Evolutionary conservation across 2,113 vertebrate genomes (phyloP), one percentile per base, ranked within the genome.

Genomic region (Regulus satrapa): DNA sequence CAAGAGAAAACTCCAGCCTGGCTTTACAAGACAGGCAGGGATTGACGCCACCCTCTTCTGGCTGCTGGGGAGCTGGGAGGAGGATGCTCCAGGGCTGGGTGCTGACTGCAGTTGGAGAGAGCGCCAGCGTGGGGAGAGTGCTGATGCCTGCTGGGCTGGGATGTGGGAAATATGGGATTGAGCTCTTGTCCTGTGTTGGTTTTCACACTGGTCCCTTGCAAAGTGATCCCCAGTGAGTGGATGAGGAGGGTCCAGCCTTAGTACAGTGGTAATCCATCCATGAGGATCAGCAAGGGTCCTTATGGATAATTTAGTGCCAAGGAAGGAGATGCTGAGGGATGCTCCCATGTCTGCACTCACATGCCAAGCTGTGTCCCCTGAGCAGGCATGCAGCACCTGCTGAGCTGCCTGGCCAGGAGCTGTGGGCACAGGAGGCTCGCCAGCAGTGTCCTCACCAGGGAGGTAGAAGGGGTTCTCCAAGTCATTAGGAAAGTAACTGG

Each of bases 1-100:
- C 94, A 92, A 52, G 55, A 91, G 84, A 76, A 89, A 94, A 89
- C 94, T 94, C 95, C 61, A 82, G 69, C n/a, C 86, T 85, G 68
- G 85, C 71, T 96, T 69, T 92, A 63, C 78, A 72, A 88, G 94
- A 73, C 62, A 93, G 81, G 29, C 66, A 80, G 87, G 59, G 74
- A 66, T 72, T 62, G 72, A 91, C 85, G 87, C 62, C 83, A 91
- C 73, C 56, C 38, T 75, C 67, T 73, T 41, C 71, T 85, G 76
- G 89, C 76, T 77, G 63, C n/a, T 1, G 1, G 55, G 63, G 18
- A 74, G 21, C 10, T 69, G 80, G 55, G 51, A 62, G 64, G 40
- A 26, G 45, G 83, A 81, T 67, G 67, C 18, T 68, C 20, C 1
- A 1, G 59, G 14, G 31, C 14, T 5, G 20, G 32, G 34, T 84